Evolutionary conservation across 2,888 invertebrate genomes (phyloP), one percentile per base, ranked within the genome.

Genomic region (Parasteatoda lunata): DNA sequence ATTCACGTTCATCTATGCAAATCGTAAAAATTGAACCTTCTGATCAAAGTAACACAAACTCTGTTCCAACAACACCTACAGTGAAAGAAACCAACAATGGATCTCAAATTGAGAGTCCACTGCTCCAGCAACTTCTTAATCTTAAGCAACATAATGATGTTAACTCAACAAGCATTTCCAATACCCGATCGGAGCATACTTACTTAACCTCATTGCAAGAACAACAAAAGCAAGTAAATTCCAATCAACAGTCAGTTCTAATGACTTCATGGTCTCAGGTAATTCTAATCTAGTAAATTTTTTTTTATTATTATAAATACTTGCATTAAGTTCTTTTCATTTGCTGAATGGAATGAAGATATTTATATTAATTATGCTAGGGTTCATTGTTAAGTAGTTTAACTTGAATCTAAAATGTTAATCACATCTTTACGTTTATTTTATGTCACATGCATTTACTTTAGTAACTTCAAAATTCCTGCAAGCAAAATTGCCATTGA

Each of bases 261-360:
- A 75, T 88, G 71, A 77, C 88, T 15, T 59, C 76, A 64, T 88
- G 88, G 88, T 83, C 88, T 9, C 88, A 88, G 71, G 88, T 88
- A 83, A 68, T 52, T 13, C 54, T 11, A 47, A 8, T 47, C 30
- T 30, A 30, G 30, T 30, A 30, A 30, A n/a, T n/a, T n/a, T n/a
- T n/a, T 30, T 30, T 30, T 30, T 30, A 30, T 30, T 30, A 30
- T 30, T 30, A 30, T 30, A 30, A 30, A 30, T 30, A 30, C 30
- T 30, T 30, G 30, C 30, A 30, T 30, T 30, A 30, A 30, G 30
- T 30, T 30, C 30, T 30, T 30, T 30, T 30, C 30, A 30, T 30
- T 30, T 30, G 30, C 30, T 30, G 30, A 30, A 30, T 30, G 30
- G 30, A 30, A 30, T 30, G 30, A 30, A 30, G 30, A 30, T 30